A percentile compares a stretch with the other conserved stretches of the same genome.
These are phyloP conservation scores for Ramphastos sulfuratus DNA, from an alignment of 2,113 vertebrate species.

Conservation along the genomic window DNA sequence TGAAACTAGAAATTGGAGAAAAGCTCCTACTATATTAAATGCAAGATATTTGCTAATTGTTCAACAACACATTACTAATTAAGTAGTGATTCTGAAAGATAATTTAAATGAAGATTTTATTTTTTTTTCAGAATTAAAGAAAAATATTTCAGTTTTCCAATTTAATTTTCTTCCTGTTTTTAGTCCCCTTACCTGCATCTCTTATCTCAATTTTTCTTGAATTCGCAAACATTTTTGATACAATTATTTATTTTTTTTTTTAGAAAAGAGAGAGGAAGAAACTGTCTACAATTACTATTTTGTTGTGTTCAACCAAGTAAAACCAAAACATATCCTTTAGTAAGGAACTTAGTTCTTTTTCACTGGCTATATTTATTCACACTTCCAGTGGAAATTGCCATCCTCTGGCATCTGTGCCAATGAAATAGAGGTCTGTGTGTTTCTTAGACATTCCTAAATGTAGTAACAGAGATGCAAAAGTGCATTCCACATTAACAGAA, in stretches of 20 bases:
- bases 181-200: neutral
- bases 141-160: neutral
- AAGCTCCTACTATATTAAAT: neutral
- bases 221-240: neutral
- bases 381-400: neutral
- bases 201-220: neutral
- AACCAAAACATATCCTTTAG: neutral
- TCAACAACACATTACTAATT: neutral
- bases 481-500: neutral
- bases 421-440: neutral
- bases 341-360: neutral
- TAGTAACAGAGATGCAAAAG: neutral
- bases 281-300: neutral
- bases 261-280: neutral
- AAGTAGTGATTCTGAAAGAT: neutral
- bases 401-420: neutral
- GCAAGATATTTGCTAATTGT: neutral
- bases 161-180: neutral
- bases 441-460: neutral
- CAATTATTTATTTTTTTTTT: too few species aligned
- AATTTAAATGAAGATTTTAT: neutral
- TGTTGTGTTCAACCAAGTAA: neutral
- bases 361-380: neutral
- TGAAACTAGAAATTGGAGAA: neutral
- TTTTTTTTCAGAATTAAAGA: neutral